Base-by-base conservation (phyloP, 2,888 invertebrate species). In the Xylocampa areola region DNA sequence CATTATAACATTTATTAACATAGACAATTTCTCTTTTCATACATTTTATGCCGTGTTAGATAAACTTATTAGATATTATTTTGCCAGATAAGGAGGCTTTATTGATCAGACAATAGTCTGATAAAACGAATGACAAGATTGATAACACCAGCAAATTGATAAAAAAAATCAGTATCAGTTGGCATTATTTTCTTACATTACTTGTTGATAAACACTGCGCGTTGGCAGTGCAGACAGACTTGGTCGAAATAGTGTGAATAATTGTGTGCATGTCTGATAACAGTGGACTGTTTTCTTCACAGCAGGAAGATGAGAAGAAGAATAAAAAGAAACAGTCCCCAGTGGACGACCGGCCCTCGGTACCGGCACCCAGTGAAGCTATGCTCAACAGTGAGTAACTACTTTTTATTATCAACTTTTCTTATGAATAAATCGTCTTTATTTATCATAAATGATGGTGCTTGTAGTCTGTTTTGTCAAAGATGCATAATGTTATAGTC, bases 321-420 rank as follows among this genome's bases (percentile, higher is more conserved):
- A 92, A 74, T 75, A 93, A 92, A 82, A 93, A 93, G 79, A 91
- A 91, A 68, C 89, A 88, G 75, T 86, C 93, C 13, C 93, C 94
- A 0, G 91, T 91, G 47, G 94, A 94, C 73, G 94, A 94, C 30
- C 82, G 94, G 61, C 93, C 93, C 2, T 70, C 82, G 32, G 94
- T 94, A 17, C 94, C 94, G 0, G 90, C 93, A 50, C 94, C 94
- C 35, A 94, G 94, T 62, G 94, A 94, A 80, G 93, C 94, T 36
- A 94, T 94, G 89, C 93, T 94, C 72, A 93, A 94, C 74, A 94
- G 94, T 94, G 71, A 92, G 93, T 76, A 29, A n/a, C n/a, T n/a
- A n/a, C 2, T 23, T 37, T 37, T 6, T 2, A 2, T 14, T 7
- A 8, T 7, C 8, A 3, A 8, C 8, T 13, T 16, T 17, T 3